These are phyloP conservation scores for Mastacembelus armatus DNA, from an alignment of 2,797 vertebrate species.

Conservation along the genomic window DNA sequence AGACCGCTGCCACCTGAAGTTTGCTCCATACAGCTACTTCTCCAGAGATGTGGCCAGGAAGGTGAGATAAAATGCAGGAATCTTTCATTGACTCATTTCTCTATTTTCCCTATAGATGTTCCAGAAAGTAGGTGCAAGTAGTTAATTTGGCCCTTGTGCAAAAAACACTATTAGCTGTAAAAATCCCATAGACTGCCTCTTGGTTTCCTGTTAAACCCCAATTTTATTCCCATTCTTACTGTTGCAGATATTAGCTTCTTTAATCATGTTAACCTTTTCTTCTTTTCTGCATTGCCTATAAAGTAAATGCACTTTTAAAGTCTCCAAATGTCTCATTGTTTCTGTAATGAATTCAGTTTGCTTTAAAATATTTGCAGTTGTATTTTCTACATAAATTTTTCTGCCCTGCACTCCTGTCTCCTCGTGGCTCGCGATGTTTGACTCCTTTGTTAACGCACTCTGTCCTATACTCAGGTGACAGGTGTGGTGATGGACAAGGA, in stretches of 20 bases:
- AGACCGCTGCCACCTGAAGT: conserved; percentile 96
- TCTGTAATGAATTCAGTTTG: not conserved
- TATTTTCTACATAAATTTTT: not conserved
- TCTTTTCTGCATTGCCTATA: not conserved
- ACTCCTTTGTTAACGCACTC: not conserved
- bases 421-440: not conserved
- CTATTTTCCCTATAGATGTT: too few species aligned
- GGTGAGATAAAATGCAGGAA: conserved; percentile 74
- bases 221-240: not conserved
- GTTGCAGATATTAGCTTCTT: not conserved
- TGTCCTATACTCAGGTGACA: conserved; percentile 85
- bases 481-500: conserved; percentile 93
- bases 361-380: not conserved
- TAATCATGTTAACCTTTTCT: not conserved
- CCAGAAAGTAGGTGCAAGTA: too few species aligned
- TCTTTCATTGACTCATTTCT: not conserved
- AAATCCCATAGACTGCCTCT: not conserved
- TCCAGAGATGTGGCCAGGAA: conserved; percentile 94
- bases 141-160: too few species aligned
- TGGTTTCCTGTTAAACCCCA: not conserved
- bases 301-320: not conserved
- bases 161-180: too few species aligned
- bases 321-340: not conserved
- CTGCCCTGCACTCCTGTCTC: conserved; percentile 52
- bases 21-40: conserved; percentile 98